Conservation (phyloP, 2,888 invertebrate genomes). For the Magallana nippona region DNA sequence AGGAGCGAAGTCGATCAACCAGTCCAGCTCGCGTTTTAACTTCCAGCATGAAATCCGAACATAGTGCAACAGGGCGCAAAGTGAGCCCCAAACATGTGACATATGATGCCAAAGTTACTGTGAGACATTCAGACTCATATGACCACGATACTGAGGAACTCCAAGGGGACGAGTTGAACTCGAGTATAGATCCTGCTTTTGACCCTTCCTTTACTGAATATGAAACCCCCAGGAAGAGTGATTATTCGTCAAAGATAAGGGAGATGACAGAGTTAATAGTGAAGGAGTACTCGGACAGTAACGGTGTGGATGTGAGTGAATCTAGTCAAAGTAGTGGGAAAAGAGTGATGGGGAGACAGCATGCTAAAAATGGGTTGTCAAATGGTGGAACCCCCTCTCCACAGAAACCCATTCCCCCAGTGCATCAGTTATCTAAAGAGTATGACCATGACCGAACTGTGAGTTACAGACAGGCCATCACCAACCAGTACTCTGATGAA, state of each 20-base stretch:
- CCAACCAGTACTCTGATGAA: slow-evolving; percentile 67
- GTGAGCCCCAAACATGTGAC: slow-evolving; percentile 69
- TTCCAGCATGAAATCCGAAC: slow-evolving; percentile 65
- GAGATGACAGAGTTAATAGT: slow-evolving; percentile 71
- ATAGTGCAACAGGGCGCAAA: slow-evolving; percentile 61
- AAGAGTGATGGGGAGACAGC: slow-evolving; percentile 38
- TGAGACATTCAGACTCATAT: slow-evolving; percentile 66
- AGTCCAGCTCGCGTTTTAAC: slow-evolving; percentile 59
- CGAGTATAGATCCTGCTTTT: slow-evolving; percentile 39
- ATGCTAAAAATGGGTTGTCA: slow-evolving; percentile 37
- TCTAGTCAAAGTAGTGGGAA: not conserved
- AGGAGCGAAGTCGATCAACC: slow-evolving; percentile 68
- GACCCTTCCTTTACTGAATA: slow-evolving; percentile 38
- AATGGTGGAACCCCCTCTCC: slow-evolving; percentile 46
- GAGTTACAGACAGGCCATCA: slow-evolving; percentile 69
- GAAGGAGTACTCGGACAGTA: slow-evolving; percentile 63
- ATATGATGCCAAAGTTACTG: slow-evolving; percentile 70
- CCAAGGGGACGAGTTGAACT: slow-evolving; percentile 34
- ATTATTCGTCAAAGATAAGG: slow-evolving; percentile 67
- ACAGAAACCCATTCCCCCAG: slow-evolving; percentile 39
- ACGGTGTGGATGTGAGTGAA: slow-evolving; percentile 37
- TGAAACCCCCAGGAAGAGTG: slow-evolving; percentile 43
- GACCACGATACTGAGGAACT: slow-evolving; percentile 41
- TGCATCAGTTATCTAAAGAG: slow-evolving; percentile 58
- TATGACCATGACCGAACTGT: slow-evolving; percentile 70